Base-by-base conservation (phyloP, 2,113 vertebrate species). In the Taxidea taxus region DNA sequence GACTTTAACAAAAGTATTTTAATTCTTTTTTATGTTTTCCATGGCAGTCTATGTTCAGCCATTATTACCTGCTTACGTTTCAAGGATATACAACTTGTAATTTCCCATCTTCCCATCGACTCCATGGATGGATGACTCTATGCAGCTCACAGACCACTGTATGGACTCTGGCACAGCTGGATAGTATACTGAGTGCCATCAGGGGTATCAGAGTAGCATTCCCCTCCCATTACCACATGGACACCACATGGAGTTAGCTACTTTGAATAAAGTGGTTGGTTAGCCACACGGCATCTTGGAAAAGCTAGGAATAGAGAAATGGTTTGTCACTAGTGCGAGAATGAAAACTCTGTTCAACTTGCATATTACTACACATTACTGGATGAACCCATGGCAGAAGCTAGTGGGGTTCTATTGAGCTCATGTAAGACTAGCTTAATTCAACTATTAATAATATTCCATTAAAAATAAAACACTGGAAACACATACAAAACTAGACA, bases 381-480 rank as follows among this genome's bases (percentile, higher is more conserved):
- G 13, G 16, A 39, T 39, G 23, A 87, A 6, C 37, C 54, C 16
- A 93, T 60, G n/a, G 4, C 8, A 87, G 21, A 92, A 91, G 9
- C 42, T 68, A 80, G 34, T 54, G 2, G 29, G 64, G 13, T 78
- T 60, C 44, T 84, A 72, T 25, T 87, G 51, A 90, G 54, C 31
- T 10, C 31, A 60, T 5, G 29, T 14, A 90, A 95, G 47, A 68
- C 3, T 80, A 58, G 39, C 80, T 87, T 87, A 58, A 85, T 66
- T 72, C 21, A 90, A 58, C 39, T 60, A n/a, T 62, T 85, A 70
- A 51, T 88, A 60, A 75, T 54, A 75, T 8, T 75, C 85, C 13
- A 47, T 80, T 94, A 93, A 81, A 78, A 91, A 81, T 58, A 84
- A 96, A 94, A 87, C 47, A 83, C 7, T 84, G 27, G 29, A 70